A percentile compares a stretch with the other conserved stretches of the same genome.
Conservation (phyloP, 2,888 invertebrate genomes). For the Pyrocoelia pectoralis region DNA sequence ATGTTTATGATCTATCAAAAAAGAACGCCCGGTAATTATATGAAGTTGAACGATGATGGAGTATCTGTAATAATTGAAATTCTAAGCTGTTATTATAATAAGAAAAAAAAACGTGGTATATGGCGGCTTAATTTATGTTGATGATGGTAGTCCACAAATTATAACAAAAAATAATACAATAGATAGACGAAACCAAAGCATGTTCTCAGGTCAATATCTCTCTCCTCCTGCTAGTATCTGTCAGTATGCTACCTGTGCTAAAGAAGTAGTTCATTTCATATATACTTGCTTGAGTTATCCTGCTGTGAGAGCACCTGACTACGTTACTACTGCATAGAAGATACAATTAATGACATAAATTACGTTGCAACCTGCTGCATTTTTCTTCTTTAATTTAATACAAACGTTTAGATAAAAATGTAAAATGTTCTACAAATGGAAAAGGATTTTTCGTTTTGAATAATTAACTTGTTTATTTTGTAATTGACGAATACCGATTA, state of each 20-base stretch:
- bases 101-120: constrained; percentile 10
- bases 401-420: neutral
- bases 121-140: constrained; percentile 16
- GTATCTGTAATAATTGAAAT: neutral
- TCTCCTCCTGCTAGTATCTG: constrained; percentile 47
- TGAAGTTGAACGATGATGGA: neutral
- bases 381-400: neutral
- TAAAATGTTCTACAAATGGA: neutral
- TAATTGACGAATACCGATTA: too few species aligned
- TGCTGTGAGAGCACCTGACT: constrained; percentile 46
- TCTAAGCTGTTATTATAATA: neutral
- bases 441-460: too few species aligned
- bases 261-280: constrained; percentile 16
- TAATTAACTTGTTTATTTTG: too few species aligned
- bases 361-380: neutral
- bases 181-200: constrained; percentile 40
- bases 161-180: constrained; percentile 33
- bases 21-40: neutral
- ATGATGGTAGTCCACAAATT: constrained; percentile 15
- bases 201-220: constrained; percentile 39
- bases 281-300: constrained; percentile 20
- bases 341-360: constrained; percentile 7
- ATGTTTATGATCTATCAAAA: neutral
- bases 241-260: constrained; percentile 50
- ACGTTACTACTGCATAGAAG: constrained; percentile 22